Conservation (phyloP, 2,797 vertebrate species). For the Poeciliopsis turneri region DNA sequence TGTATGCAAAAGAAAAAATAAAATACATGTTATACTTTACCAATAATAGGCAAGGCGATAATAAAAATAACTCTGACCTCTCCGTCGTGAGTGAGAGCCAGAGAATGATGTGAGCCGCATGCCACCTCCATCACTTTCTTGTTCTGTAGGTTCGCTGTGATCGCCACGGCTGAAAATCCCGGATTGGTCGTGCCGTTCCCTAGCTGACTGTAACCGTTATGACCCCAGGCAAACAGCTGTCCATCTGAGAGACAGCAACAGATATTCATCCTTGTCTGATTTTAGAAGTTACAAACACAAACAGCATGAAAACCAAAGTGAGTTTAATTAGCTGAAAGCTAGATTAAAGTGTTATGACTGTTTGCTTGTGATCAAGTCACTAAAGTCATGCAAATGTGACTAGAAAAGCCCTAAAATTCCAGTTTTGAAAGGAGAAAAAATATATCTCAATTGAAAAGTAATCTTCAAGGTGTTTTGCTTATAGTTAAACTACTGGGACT, state of each 20-base stretch:
- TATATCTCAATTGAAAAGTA: not conserved
- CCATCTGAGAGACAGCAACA: constrained; percentile 80
- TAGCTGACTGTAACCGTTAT: constrained; percentile 94
- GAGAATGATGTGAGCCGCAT: constrained; percentile 94
- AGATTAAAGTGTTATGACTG: not conserved
- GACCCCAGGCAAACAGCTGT: constrained; percentile 92
- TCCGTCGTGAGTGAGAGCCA: constrained; percentile 89
- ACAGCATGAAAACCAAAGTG: not conserved
- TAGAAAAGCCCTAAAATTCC: not conserved
- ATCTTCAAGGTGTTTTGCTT: not conserved
- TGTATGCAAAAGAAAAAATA: not conserved
- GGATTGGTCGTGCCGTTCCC: constrained; percentile 92
- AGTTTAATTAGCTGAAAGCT: not conserved
- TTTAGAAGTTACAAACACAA: not conserved
- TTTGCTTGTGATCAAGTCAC: too few species aligned
- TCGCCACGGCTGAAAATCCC: constrained; percentile 84
- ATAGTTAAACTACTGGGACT: not conserved
- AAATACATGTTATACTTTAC: not conserved
- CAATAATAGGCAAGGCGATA: not conserved
- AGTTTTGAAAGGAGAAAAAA: not conserved
- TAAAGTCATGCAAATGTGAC: too few species aligned
- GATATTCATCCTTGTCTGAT: not conserved
- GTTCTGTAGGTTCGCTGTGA: constrained; percentile 86
- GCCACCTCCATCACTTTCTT: constrained; percentile 90
- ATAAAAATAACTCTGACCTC: constrained; percentile 81